Base-by-base conservation (phyloP, 2,888 invertebrate genomes). In the Odontomyia ornata region DNA sequence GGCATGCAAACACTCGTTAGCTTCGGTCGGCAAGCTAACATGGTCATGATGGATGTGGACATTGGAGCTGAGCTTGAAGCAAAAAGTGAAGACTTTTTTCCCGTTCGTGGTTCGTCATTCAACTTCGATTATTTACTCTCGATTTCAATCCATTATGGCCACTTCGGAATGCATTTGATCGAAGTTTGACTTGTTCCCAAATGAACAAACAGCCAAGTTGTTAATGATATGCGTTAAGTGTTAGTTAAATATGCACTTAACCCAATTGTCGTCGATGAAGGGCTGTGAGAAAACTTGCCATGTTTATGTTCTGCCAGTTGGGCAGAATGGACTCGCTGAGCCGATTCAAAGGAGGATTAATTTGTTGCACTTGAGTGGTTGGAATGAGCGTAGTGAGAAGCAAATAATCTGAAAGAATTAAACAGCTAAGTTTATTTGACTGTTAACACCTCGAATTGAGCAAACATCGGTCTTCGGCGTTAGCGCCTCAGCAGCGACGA, bases 241-340 rank as follows among this genome's bases (percentile, higher is more conserved):
- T 47, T 69, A 69, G 69, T 69, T 69, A 69, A 69, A 69, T 69
- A 69, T 69, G 47, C 69, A 69, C 69, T 69, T 69, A 69, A 69
- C 69, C 69, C 69, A 69, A 69, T 69, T 69, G 69, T 15, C n/a
- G 23, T n/a, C 25, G 30, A 47, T 47, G 47, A 25, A 47, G 69
- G 47, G 46, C 46, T 69, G 69, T 69, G 69, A 69, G 69, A 69
- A 69, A 69, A 47, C 9, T 69, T 43, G 21, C 15, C 36, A 30
- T 30, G 43, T 69, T 65, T 65, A 43, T 18, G 36, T 36, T 65
- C 15, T 15, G 36, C 65, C 18, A 65, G 27, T 13, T 36, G 36
- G 36, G 11, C 9, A 65, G 21, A 36, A 65, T 65, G n/a, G 30
- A 15, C 15, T 13, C n/a, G 11, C 15, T 15, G 64, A 64, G 65